phyloP scores from a whole-genome alignment of 2,888 invertebrate genomes.

The Ichneumoninae sp. region DNA sequence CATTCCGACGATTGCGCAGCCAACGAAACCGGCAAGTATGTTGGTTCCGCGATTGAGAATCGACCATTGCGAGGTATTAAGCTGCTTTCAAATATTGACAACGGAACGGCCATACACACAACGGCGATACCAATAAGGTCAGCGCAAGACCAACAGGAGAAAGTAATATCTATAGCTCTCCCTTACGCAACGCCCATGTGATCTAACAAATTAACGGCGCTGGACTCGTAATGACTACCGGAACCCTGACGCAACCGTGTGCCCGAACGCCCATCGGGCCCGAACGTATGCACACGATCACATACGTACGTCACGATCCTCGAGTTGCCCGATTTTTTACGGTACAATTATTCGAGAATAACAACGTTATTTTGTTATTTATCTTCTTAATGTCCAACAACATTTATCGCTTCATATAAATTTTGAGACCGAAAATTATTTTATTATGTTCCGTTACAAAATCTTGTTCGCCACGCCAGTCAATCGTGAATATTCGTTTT shows the following conservation, averaged over 20 bases:
- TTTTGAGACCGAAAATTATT: neutral
- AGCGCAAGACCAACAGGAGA: conserved; percentile 73
- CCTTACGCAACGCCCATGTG: conserved; percentile 75
- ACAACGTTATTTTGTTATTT: neutral
- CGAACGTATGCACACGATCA: neutral
- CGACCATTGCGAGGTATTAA: conserved; percentile 15
- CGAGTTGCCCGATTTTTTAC: neutral
- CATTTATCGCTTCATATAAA: no score
- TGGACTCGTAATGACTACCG: conserved; percentile 60
- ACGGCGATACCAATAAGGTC: conserved; percentile 68
- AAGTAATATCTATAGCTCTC: conserved; percentile 70
- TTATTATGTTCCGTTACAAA: neutral
- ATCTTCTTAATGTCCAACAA: neutral
- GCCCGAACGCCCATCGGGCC: conserved; percentile 31
- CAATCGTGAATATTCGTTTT: neutral
- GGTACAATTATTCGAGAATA: neutral
- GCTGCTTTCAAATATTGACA: conserved; percentile 61
- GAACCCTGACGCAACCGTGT: conserved; percentile 61
- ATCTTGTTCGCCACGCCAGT: neutral
- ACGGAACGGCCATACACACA: conserved; percentile 19
- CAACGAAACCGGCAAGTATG: neutral
- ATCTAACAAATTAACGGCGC: conserved; percentile 79
- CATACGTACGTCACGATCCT: neutral
- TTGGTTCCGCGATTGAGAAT: conserved; percentile 18
- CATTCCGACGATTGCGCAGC: conserved; percentile 8